Conservation (phyloP, 92 coral and sea anemone species). For the Epizoanthus illoricatus region DNA sequence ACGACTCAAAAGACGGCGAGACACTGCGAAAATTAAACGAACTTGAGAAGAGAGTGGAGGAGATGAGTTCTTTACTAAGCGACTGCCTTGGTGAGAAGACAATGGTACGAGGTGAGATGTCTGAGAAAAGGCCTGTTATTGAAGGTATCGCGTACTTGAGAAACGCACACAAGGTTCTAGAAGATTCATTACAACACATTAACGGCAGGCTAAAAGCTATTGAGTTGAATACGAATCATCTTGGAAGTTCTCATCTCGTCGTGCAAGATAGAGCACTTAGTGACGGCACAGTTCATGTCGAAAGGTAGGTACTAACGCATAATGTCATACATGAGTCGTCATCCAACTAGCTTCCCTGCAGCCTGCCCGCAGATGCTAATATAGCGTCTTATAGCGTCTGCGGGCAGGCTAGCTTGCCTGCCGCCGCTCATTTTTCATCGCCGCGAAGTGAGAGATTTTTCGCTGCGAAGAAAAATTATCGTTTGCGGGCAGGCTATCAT, state of each 20-base stretch:
- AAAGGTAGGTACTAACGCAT: not conserved
- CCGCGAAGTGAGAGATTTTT: too few relatives aligned
- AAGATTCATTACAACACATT: not conserved
- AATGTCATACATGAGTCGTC: too few relatives aligned
- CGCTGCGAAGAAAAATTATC: too few relatives aligned
- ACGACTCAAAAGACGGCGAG: constrained; percentile 22
- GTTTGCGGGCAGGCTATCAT: too few relatives aligned
- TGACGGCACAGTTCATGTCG: not conserved
- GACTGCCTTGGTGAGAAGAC: not conserved
- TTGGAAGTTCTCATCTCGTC: not conserved
- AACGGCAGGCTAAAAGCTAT: not conserved
- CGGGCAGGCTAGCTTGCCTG: too few relatives aligned
- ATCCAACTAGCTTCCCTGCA: not conserved
- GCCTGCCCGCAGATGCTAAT: too few relatives aligned
- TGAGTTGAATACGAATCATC: not conserved
- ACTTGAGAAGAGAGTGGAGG: not conserved
- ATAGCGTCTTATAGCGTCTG: too few relatives aligned
- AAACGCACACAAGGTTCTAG: not conserved
- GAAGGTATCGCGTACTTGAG: not conserved
- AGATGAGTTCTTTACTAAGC: not conserved
- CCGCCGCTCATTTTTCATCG: too few relatives aligned
- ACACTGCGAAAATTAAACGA: not conserved
- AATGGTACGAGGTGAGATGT: not conserved
- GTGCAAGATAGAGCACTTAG: not conserved
- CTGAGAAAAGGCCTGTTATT: not conserved